Evolutionary conservation across 2,797 vertebrate genomes (phyloP), one percentile per base, ranked within the genome.

Genomic region (Euphonia xanthogaster): DNA sequence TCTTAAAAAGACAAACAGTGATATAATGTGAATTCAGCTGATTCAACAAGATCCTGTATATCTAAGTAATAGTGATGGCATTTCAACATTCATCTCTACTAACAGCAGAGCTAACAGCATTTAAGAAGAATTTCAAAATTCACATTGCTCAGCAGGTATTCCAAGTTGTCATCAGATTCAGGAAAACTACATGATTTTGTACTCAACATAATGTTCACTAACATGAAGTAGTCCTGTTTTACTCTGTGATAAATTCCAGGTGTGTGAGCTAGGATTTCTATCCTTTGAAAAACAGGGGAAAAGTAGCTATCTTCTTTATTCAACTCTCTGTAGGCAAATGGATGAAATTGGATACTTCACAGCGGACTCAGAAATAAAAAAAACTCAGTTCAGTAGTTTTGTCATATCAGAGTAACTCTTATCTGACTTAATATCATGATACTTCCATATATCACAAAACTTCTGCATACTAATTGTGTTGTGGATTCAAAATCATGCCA

Each of bases 61-160:
- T 89, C 95, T 85, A 89, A 87, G 75, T 50, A 91, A 71, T 39
- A 55, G 51, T 39, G 14, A 65, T 12, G 6, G 18, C 45, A 90
- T 88, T 84, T 76, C 83, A 88, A 79, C 79, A 73, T 73, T 88
- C 53, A 42, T 73, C 62, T 91, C 87, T 88, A 88, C 40, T 48
- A 78, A 76, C 70, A 86, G 48, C 61, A 90, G 48, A 75, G 60
- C 28, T 93, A 93, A 66, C 71, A 93, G 42, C 37, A 81, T 88
- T 73, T 84, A 84, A 55, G 73, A 84, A 91, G 73, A 86, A 50
- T 84, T 90, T 94, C 42, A 84, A 93, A 93, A 86, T 78, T 88
- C 66, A 71, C 10, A 21, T 84, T 86, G 60, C 81, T 94, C 87
- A 94, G 91, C 73, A 86, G 47, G 78, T 86, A 78, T 79, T 94